Conservation (phyloP, 2,797 vertebrate species). For the Tragopan temminckii region DNA sequence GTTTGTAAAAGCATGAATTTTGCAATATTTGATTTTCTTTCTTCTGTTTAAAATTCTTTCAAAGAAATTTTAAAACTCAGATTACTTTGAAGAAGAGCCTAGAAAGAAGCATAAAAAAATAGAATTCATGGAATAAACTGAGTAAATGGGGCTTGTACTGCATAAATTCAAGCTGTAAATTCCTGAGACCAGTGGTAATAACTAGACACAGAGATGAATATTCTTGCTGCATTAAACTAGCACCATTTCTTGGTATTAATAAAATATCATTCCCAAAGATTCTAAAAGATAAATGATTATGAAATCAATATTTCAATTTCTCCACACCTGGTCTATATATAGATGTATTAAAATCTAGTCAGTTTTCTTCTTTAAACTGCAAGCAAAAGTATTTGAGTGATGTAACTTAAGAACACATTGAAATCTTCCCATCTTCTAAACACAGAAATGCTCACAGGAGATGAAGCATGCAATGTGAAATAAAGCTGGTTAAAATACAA, state of each 20-base stretch:
- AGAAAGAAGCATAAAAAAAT: not conserved
- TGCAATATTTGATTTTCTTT: not conserved
- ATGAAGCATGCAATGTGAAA: conserved; percentile 41
- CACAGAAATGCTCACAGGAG: conserved; percentile 41
- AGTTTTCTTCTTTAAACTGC: conserved; percentile 6
- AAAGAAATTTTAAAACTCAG: not conserved
- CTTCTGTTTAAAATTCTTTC: not conserved
- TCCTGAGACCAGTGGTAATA: not conserved
- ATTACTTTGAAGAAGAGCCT: not conserved
- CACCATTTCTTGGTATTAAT: not conserved
- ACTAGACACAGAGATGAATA: not conserved
- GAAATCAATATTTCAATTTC: not conserved
- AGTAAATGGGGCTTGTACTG: not conserved
- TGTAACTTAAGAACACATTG: conserved; percentile 30
- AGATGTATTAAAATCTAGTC: not conserved
- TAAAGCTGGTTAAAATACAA: conserved; percentile 42
- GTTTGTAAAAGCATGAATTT: not conserved
- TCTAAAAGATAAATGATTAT: not conserved
- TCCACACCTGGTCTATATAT: not conserved
- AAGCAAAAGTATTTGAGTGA: not conserved
- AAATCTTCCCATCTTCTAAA: not conserved
- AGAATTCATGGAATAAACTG: not conserved
- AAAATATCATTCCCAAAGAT: not conserved
- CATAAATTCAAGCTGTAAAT: not conserved
- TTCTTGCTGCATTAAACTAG: not conserved